A percentile compares a stretch with the other conserved stretches of the same genome.
These are phyloP conservation scores for Seriola rivoliana DNA, from an alignment of 2,113 vertebrate species.

Conservation along the genomic window DNA sequence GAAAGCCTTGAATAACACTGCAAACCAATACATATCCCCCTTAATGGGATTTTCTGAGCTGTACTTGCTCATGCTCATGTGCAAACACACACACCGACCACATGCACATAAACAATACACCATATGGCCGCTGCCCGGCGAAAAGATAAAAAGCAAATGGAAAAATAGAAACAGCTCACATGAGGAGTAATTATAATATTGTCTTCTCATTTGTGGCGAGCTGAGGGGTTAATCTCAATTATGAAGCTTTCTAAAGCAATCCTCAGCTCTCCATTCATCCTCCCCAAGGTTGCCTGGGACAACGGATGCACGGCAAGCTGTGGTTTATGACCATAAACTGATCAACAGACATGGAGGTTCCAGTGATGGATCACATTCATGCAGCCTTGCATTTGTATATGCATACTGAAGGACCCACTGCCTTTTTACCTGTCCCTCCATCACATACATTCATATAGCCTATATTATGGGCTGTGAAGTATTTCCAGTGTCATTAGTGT, in stretches of 20 bases:
- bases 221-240: conserved; percentile 71
- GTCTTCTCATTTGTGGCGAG: conserved; percentile 68
- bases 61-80: conserved; percentile 43
- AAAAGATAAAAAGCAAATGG: conserved; percentile 70
- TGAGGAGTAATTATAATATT: conserved; percentile 70
- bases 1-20: conserved; percentile 75
- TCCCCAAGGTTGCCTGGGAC: conserved; percentile 60
- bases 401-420: conserved; percentile 15
- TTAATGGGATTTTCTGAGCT: conserved; percentile 76
- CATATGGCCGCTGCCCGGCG: conserved; percentile 62
- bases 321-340: conserved; percentile 40
- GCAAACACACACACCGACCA: conserved; percentile 24
- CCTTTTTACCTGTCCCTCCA: conserved; percentile 25
- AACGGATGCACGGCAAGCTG: conserved; percentile 9
- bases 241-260: conserved; percentile 47
- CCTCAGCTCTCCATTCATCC: conserved; percentile 44
- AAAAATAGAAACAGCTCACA: conserved; percentile 60
- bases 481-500: conserved; percentile 41
- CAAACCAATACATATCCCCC: conserved; percentile 72
- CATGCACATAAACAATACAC: conserved; percentile 43
- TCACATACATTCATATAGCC: conserved; percentile 2
- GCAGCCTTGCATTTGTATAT: conserved; percentile 33
- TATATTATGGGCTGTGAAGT: conserved; percentile 14
- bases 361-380: conserved; percentile 45
- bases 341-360: conserved; percentile 45